A percentile compares a stretch with the other conserved stretches of the same genome.
phyloP scores from a whole-genome alignment of 2,888 invertebrate species.

The Epiblema foenella region DNA sequence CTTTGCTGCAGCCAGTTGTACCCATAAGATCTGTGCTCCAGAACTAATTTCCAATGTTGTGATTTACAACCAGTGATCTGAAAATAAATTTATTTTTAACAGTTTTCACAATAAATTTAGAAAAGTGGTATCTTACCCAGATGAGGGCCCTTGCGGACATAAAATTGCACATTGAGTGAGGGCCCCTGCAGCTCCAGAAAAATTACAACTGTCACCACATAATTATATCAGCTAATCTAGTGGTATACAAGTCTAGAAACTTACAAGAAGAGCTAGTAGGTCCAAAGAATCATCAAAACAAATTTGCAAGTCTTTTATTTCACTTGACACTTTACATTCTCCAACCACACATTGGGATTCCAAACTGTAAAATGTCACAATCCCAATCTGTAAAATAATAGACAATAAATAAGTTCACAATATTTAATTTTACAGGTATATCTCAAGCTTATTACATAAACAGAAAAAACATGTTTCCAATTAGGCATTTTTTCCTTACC shows the following conservation, averaged over 20 bases:
- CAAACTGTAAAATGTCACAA: constrained; percentile 88
- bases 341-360: constrained; percentile 88
- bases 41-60: constrained; percentile 92
- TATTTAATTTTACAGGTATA: neutral
- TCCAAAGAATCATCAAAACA: constrained; percentile 90
- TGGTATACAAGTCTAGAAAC: constrained; percentile 45
- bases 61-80: constrained; percentile 90
- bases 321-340: constrained; percentile 86
- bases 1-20: constrained; percentile 87
- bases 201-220: neutral
- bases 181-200: too few relatives aligned
- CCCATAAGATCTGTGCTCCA: constrained; percentile 90
- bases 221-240: neutral
- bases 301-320: constrained; percentile 87
- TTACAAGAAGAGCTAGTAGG: constrained; percentile 77
- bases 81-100: neutral
- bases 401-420: constrained; percentile 38
- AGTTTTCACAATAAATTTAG: neutral
- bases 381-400: constrained; percentile 76
- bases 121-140: neutral
- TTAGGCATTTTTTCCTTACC: constrained; percentile 55
- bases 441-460: constrained; percentile 13
- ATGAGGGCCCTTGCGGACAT: too few relatives aligned
- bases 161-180: too few relatives aligned
- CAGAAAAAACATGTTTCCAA: neutral